These are phyloP conservation scores for Drosophila imparisetae DNA, from an alignment of 2,888 invertebrate species.

Conservation along the genomic window DNA sequence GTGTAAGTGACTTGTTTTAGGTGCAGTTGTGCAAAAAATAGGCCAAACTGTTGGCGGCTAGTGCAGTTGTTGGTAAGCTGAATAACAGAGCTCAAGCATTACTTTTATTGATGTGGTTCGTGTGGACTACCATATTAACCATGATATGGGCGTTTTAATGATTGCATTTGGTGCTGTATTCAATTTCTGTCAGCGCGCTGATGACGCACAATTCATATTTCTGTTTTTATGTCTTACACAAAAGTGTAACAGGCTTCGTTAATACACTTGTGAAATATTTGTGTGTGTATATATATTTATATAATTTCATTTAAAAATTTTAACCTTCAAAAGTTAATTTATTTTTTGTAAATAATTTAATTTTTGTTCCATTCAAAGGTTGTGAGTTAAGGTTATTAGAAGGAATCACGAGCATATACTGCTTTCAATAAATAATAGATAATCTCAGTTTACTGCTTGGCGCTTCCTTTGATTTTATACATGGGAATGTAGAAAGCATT, in stretches of 20 bases:
- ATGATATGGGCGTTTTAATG: constrained; percentile 25
- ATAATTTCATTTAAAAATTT: neutral
- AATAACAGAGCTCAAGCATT: constrained; percentile 47
- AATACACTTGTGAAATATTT: too few species aligned
- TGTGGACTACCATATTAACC: constrained; percentile 1
- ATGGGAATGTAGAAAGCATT: neutral
- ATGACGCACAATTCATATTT: neutral
- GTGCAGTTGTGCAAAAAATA: constrained; percentile 70
- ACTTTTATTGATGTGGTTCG: constrained; percentile 31
- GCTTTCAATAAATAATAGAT: neutral
- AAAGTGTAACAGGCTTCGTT: neutral
- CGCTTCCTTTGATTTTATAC: neutral
- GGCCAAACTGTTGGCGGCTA: constrained; percentile 71
- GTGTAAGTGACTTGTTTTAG: constrained; percentile 51
- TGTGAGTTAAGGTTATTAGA: neutral
- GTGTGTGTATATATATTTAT: neutral
- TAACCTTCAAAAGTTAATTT: neutral
- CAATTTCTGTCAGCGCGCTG: constrained; percentile 6
- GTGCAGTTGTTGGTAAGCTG: constrained; percentile 46
- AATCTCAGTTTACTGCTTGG: neutral
- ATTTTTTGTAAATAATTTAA: neutral
- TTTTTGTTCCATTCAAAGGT: neutral
- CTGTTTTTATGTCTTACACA: neutral
- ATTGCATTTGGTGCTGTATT: constrained; percentile 11
- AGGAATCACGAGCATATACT: neutral